Evolutionary conservation across 2,113 vertebrate species (phyloP).

Genomic region (Ahaetulla prasina): DNA sequence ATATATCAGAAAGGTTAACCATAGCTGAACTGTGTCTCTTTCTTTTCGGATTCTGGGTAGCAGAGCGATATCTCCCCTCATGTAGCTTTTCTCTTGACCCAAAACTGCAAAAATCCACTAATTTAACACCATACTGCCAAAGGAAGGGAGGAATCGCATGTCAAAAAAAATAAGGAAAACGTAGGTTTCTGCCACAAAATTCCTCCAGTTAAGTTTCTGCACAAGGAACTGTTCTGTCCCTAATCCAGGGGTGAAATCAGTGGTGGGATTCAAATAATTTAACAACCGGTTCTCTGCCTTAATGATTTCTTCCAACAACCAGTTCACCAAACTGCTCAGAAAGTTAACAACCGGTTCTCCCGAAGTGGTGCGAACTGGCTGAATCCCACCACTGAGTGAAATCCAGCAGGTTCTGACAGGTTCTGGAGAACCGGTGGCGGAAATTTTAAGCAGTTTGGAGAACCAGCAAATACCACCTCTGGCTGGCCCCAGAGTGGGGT

Average conservation of each 20-base stretch:
- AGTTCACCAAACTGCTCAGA: too few species aligned
- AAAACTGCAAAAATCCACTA: background rate
- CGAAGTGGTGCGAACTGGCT: too few species aligned
- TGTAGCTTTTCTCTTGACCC: background rate
- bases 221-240: background rate
- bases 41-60: background rate
- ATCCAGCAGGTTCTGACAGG: too few species aligned
- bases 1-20: background rate
- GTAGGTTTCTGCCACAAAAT: background rate
- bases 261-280: too few species aligned
- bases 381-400: too few species aligned
- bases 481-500: too few species aligned
- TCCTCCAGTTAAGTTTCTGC: background rate
- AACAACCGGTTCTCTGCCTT: too few species aligned
- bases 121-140: background rate
- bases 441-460: too few species aligned
- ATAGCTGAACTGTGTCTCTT: background rate
- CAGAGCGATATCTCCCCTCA: background rate
- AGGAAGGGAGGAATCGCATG: background rate
- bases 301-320: too few species aligned
- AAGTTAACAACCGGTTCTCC: too few species aligned
- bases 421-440: too few species aligned
- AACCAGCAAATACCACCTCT: too few species aligned
- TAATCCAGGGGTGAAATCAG: background rate
- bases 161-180: background rate